phyloP scores from a whole-genome alignment of 2,113 vertebrate species.

The Psophia crepitans region DNA sequence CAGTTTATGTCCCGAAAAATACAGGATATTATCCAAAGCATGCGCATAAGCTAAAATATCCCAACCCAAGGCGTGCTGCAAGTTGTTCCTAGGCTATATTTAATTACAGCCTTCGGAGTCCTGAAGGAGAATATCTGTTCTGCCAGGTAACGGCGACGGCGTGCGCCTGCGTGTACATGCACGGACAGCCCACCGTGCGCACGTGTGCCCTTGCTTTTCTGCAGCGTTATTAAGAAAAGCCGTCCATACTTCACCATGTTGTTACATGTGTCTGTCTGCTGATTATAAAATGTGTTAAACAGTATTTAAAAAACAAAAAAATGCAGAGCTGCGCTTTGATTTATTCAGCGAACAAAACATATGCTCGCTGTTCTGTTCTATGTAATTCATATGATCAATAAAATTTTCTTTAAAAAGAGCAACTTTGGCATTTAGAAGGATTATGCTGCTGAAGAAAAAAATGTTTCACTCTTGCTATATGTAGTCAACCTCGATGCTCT shows the following conservation, averaged over 20 bases:
- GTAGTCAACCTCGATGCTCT: slow-evolving; percentile 39
- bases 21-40: slow-evolving; percentile 28
- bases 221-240: slow-evolving; percentile 77
- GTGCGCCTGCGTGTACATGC: background rate
- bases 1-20: slow-evolving; percentile 24
- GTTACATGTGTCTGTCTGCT: slow-evolving; percentile 83
- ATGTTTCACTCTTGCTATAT: background rate
- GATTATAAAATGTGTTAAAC: slow-evolving; percentile 85
- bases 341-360: slow-evolving; percentile 85
- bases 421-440: slow-evolving; percentile 71
- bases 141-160: slow-evolving; percentile 9
- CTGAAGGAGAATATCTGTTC: background rate
- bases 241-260: slow-evolving; percentile 78
- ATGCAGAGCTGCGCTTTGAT: slow-evolving; percentile 81
- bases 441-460: slow-evolving; percentile 28
- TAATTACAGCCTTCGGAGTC: slow-evolving; percentile 55
- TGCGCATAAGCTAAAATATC: slow-evolving; percentile 40
- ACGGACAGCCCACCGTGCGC: accelerated
- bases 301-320: slow-evolving; percentile 83
- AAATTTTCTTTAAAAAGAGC: slow-evolving; percentile 77
- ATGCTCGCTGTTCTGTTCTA: slow-evolving; percentile 83
- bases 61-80: slow-evolving; percentile 44
- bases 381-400: slow-evolving; percentile 83
- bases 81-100: slow-evolving; percentile 36
- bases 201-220: slow-evolving; percentile 43